These are phyloP conservation scores for Aplidium turbinatum DNA, from an alignment of 23 tunicate genomes.

Conservation along the genomic window DNA sequence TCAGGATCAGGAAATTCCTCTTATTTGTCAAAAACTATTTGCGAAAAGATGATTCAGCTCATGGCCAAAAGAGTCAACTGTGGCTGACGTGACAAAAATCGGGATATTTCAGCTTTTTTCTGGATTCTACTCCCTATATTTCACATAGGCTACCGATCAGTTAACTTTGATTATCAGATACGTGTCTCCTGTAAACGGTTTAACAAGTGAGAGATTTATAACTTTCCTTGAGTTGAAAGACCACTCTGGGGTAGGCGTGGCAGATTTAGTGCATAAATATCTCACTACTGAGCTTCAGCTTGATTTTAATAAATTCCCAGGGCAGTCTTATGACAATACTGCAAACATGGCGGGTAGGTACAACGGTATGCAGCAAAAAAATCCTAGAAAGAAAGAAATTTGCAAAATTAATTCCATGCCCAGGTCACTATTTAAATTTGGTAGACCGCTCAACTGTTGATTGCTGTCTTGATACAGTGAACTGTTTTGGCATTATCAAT, in stretches of 20 bases:
- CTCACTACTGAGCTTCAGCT: slow-evolving; percentile 29
- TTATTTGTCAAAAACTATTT: too few relatives aligned
- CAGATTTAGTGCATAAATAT: slow-evolving; percentile 28
- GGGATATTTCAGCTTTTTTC: too few relatives aligned
- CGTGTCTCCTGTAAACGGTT: slow-evolving; percentile 35
- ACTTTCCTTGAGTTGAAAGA: slow-evolving; percentile 28
- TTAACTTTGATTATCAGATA: too few relatives aligned
- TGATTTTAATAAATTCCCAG: slow-evolving; percentile 22
- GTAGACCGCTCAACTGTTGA: slow-evolving; percentile 29
- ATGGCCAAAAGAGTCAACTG: too few relatives aligned
- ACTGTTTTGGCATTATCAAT: too few relatives aligned
- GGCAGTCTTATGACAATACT: slow-evolving; percentile 23
- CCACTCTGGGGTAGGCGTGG: slow-evolving; percentile 21
- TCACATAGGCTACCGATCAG: too few relatives aligned
- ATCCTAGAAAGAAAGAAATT: slow-evolving; percentile 26
- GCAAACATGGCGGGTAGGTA: slow-evolving; percentile 15
- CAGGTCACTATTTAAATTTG: slow-evolving; percentile 28
- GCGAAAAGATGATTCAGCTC: too few relatives aligned
- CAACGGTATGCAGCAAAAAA: slow-evolving; percentile 34
- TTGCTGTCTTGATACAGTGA: slow-evolving; percentile 27
- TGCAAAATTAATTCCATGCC: slow-evolving; percentile 15
- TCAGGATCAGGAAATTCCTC: too few relatives aligned
- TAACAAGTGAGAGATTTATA: slow-evolving; percentile 22
- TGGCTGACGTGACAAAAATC: too few relatives aligned
- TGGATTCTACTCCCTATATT: too few relatives aligned